A percentile compares a stretch with the other conserved stretches of the same genome.
phyloP scores from a whole-genome alignment of 2,113 vertebrate genomes.

The Mola mola region DNA sequence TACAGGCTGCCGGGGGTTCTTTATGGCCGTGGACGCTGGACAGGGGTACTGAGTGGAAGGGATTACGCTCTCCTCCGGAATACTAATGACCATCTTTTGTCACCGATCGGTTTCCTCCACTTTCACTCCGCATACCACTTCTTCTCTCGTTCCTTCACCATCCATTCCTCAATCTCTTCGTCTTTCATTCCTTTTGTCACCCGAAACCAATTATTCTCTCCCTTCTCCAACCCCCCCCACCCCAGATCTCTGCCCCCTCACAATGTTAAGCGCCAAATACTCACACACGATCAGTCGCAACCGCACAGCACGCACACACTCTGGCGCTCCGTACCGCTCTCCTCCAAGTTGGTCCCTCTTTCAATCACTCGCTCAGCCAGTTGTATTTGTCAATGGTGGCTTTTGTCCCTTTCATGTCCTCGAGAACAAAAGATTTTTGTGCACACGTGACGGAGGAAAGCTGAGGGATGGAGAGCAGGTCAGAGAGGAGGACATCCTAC shows the following conservation, averaged over 20 bases:
- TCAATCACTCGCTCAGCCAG: slow-evolving; percentile 65
- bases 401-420: slow-evolving; percentile 85
- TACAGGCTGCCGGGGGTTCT: slow-evolving; percentile 41
- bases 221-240: background rate
- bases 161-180: slow-evolving; percentile 27
- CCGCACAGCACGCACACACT: slow-evolving; percentile 15
- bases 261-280: slow-evolving; percentile 38
- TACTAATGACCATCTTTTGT: slow-evolving; percentile 76
- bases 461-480: slow-evolving; percentile 55
- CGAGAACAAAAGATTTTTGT: slow-evolving; percentile 85
- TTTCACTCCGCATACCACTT: slow-evolving; percentile 27
- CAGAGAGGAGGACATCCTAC: slow-evolving; percentile 67
- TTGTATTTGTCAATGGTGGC: slow-evolving; percentile 83
- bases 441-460: slow-evolving; percentile 71
- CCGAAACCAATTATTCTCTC: slow-evolving; percentile 57
- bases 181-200: slow-evolving; percentile 50
- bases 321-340: slow-evolving; percentile 38
- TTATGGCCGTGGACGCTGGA: slow-evolving; percentile 49
- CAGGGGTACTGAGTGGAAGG: slow-evolving; percentile 49
- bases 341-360: slow-evolving; percentile 58
- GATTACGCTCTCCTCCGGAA: slow-evolving; percentile 70
- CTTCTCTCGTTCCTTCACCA: slow-evolving; percentile 26
- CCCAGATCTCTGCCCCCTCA: slow-evolving; percentile 28
- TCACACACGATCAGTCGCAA: background rate
- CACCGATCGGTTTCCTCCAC: slow-evolving; percentile 52